A percentile compares a stretch with the other conserved stretches of the same genome.
Evolutionary conservation across 2,113 vertebrate genomes (phyloP).

Genomic region (Clarias macrocephalus): DNA sequence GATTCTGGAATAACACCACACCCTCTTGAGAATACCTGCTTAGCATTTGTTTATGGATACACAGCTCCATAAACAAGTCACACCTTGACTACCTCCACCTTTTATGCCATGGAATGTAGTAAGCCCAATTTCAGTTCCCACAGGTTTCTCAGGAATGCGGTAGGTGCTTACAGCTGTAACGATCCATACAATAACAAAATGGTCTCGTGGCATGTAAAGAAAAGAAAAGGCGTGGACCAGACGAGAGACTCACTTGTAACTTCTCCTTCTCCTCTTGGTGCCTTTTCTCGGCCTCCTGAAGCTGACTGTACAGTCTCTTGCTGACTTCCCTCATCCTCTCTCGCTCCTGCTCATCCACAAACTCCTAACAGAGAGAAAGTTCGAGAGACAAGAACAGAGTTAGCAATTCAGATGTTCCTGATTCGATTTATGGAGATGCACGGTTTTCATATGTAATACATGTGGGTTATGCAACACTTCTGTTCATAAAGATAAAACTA

Average conservation of each 20-base stretch:
- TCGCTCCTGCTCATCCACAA: slow-evolving; percentile 73
- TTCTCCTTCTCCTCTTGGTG: slow-evolving; percentile 79
- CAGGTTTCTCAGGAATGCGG: slow-evolving; percentile 15
- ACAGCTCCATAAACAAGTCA: not conserved
- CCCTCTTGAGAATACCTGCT: not conserved
- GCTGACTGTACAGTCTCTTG: slow-evolving; percentile 74
- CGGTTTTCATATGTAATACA: not conserved
- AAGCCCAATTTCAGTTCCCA: not conserved
- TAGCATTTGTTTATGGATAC: not conserved
- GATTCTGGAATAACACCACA: not conserved
- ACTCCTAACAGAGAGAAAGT: slow-evolving; percentile 58
- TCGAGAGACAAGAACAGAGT: not conserved
- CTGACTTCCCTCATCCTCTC: slow-evolving; percentile 79
- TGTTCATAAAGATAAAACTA: not conserved
- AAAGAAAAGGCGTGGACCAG: not conserved
- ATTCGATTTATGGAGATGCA: not conserved
- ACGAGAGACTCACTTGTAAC: slow-evolving; percentile 75
- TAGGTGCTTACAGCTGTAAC: not conserved
- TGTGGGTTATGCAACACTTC: not conserved
- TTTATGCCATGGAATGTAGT: not conserved
- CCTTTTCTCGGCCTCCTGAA: slow-evolving; percentile 81
- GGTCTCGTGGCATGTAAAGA: not conserved
- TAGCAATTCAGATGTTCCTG: not conserved
- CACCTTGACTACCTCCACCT: slow-evolving; percentile 3
- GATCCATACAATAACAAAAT: not conserved